Base-by-base conservation (phyloP, 2,888 invertebrate species). In the Cerastoderma edule region DNA sequence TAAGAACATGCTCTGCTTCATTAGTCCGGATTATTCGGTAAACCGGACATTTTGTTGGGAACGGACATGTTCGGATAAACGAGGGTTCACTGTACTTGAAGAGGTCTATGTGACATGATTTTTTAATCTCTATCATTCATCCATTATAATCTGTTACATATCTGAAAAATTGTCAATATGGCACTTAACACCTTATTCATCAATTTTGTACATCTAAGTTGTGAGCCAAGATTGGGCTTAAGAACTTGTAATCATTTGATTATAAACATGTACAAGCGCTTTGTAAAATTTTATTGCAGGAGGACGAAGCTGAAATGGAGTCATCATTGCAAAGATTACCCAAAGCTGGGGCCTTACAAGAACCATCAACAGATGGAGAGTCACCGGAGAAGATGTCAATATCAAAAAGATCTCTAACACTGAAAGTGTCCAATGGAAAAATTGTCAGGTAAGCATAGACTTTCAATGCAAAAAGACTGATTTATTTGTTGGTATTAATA, bases 371-470 rank as follows among this genome's bases (percentile, higher is more conserved):
- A 8, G 57, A 82, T 32, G 66, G 64, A 66, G 80, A 81, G 39
- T 79, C 76, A 24, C 71, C 60, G 0, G 80, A 83, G n/a, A 82
- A 85, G 60, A 28, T 39, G 1, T 65, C 75, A 35, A 75, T 67
- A 13, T 70, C 70, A 35, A 72, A 79, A 53, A 65, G 66, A n/a
- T 83, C 86, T 10, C 85, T 91, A 13, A 89, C 87, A 63, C 86
- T 91, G 6, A 90, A 90, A 72, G 87, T 91, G 32, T 90, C 90
- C n/a, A 90, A 90, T 83, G 91, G 91, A 5, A 91, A 90, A 83
- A 89, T 91, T 77, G 87, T 91, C 53, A 89, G 89, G 91, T 91
- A 75, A 33, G 39, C 24, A n/a, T n/a, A n/a, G n/a, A n/a, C n/a
- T n/a, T n/a, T n/a, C n/a, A n/a, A n/a, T n/a, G n/a, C n/a, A n/a